Base-by-base conservation (phyloP, 2,797 vertebrate genomes). In the Phrynocephalus guinanensis region DNA sequence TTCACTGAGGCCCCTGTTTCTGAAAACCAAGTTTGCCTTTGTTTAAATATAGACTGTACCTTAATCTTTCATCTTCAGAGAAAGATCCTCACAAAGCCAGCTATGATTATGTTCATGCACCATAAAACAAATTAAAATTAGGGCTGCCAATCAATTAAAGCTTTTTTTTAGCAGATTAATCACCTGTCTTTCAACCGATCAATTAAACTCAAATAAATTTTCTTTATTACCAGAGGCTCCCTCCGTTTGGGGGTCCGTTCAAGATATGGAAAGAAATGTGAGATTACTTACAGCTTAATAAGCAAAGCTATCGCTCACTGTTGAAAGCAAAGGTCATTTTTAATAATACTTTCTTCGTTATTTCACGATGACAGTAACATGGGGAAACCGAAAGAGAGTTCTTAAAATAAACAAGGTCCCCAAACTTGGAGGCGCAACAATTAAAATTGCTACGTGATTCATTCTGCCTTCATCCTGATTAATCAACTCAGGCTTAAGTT, bases 241-340 rank as follows among this genome's bases (percentile, higher is more conserved):
- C 73, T 44, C 38, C 73, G 11, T 48, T 22, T 44, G 20, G 38
- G 33, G 33, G 33, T 44, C 73, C 9, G 33, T 10, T 48, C 38
- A 24, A 9, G 48, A 86, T 20, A 15, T 10, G 28, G 73, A 78
- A 50, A 63, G 70, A 48, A 73, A 78, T 24, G 18, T 73, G 52
- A 18, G 70, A 30, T 75, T 24, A 63, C 56, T 81, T 48, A 22
- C 38, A 20, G 66, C 82, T 77, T 87, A 28, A 87, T 77, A 82
- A 77, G 67, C 80, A 83, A 52, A 33, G 63, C 24, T 8, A 82
- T 77, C 72, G 33, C n/a, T 87, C 86, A 77, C 5, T 52, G 71
- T 26, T 67, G 72, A 82, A 82, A 68, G 80, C 80, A 56, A 87
- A 82, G 72, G 44, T 56, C 80, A 50, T 68, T 20, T 77, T 77